A percentile compares a stretch with the other conserved stretches of the same genome.
phyloP scores from a whole-genome alignment of 2,888 invertebrate species.

The Julus scandinavius region DNA sequence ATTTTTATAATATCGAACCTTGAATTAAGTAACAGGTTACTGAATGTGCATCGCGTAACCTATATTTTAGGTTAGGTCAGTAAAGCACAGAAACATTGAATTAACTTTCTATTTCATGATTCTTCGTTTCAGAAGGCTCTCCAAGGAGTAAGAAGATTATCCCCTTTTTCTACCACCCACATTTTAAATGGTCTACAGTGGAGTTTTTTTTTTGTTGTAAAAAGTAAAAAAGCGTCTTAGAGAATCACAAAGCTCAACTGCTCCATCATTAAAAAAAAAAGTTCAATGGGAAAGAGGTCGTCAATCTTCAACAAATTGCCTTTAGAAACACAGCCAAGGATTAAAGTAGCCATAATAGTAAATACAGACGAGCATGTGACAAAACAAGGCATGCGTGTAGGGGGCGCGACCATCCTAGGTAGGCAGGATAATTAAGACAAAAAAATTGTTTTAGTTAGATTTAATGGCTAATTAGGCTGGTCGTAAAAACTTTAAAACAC shows the following conservation, averaged over 20 bases:
- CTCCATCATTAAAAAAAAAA: not conserved
- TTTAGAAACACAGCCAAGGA: not conserved
- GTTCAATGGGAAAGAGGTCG: conserved; percentile 38
- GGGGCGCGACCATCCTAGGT: not conserved
- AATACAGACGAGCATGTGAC: conserved; percentile 24
- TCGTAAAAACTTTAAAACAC: not conserved
- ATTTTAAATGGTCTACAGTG: not conserved
- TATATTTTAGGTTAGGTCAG: not conserved
- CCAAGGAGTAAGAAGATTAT: not conserved
- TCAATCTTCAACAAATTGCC: conserved; percentile 24
- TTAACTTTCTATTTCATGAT: not conserved
- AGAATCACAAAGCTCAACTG: not conserved
- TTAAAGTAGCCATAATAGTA: conserved; percentile 21
- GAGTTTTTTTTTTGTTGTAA: not conserved
- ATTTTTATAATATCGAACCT: not conserved
- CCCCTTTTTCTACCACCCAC: not conserved
- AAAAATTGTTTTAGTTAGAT: not conserved
- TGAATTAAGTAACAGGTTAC: not conserved
- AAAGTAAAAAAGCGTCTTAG: not conserved
- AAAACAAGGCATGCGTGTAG: not conserved
- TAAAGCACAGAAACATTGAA: not conserved
- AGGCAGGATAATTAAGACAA: not conserved
- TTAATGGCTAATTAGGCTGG: not conserved
- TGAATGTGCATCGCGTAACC: not conserved
- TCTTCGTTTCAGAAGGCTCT: not conserved